Evolutionary conservation across 1,140 invertebrate genomes (phyloP).

Genomic region (Drosophila gunungcola): DNA sequence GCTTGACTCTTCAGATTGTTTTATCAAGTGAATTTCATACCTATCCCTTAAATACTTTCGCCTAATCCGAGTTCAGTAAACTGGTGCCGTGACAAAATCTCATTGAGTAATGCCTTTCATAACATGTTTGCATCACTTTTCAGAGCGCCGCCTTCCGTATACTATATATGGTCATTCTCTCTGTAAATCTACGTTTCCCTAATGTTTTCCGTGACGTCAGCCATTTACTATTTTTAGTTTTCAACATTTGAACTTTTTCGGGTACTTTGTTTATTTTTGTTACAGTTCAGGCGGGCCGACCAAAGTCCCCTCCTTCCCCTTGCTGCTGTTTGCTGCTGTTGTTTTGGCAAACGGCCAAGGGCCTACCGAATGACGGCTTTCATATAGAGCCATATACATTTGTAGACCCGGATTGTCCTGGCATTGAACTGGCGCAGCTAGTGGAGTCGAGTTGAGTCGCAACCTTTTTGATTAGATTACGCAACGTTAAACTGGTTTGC

Average conservation of each 20-base stretch:
- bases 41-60: background rate
- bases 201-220: slow-evolving; percentile 39
- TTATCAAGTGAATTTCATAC: too few species aligned
- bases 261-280: slow-evolving; percentile 51
- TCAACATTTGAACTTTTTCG: slow-evolving; percentile 39
- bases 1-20: too few species aligned
- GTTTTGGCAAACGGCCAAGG: slow-evolving; percentile 60
- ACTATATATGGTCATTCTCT: background rate
- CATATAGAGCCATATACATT: slow-evolving; percentile 57
- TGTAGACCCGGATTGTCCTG: slow-evolving; percentile 18
- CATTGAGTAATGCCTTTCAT: slow-evolving; percentile 16
- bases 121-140: slow-evolving; percentile 8
- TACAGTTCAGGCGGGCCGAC: slow-evolving; percentile 17
- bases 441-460: slow-evolving; percentile 35
- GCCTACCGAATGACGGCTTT: slow-evolving; percentile 12
- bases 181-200: background rate
- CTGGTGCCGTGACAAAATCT: background rate
- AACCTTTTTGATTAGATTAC: slow-evolving; percentile 83
- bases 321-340: slow-evolving; percentile 2
- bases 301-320: background rate
- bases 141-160: background rate
- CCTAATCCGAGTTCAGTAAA: background rate
- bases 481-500: slow-evolving; percentile 81
- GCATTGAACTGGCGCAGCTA: slow-evolving; percentile 1
- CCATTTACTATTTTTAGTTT: slow-evolving; percentile 59